Evolutionary conservation across 92 coral and sea anemone species (phyloP), one percentile per base, ranked within the genome.

Genomic region (Epizoanthus scotinus): DNA sequence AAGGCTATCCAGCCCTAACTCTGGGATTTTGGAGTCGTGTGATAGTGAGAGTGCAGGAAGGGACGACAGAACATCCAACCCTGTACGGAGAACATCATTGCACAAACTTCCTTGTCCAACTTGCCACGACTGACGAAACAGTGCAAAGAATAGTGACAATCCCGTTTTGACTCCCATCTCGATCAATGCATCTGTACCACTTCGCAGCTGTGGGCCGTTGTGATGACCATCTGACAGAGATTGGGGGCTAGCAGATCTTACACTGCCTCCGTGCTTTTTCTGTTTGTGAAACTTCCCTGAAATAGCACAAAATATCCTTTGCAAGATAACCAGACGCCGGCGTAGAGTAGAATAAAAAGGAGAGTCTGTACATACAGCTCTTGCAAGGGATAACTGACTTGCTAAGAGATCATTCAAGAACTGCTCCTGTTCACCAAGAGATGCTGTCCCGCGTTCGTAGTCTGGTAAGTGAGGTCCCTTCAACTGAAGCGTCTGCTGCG

Each of bases 131-230:
- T 92, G 97, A 15, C 97, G 93, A 62, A 92, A 89, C 8, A 92
- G 73, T 38, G 93, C 85, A 70, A 92, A 92, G 58, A 92, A 82
- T 3, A 92, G 61, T 31, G 93, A 87, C 80, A 92, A 68, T 24
- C 97, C 97, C 49, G 97, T 92, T 85, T 87, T 92, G 29, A 92
- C 72, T 38, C 97, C 97, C 93, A 92, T 87, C 65, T 92, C 93
- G 26, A 92, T 63, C 13, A 92, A 83, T 12, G 87, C 90, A 53
- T 80, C 89, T 29, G 90, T 67, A 21, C 91, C 97, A 59, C 85
- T 78, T 63, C 82, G 89, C 3, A 52, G 53, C 28, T 89, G 91
- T 9, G 77, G 24, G 10, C 70, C 47, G 63, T 81, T 63, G 24
- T 83, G 61, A 54, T 79, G 78, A 19, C 49, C 63, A 79, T 87